Percentiles rank a stretch among this genome's conserved stretches.
phyloP scores from a whole-genome alignment of 2,888 invertebrate species.

The Caenorhabditis angaria region DNA sequence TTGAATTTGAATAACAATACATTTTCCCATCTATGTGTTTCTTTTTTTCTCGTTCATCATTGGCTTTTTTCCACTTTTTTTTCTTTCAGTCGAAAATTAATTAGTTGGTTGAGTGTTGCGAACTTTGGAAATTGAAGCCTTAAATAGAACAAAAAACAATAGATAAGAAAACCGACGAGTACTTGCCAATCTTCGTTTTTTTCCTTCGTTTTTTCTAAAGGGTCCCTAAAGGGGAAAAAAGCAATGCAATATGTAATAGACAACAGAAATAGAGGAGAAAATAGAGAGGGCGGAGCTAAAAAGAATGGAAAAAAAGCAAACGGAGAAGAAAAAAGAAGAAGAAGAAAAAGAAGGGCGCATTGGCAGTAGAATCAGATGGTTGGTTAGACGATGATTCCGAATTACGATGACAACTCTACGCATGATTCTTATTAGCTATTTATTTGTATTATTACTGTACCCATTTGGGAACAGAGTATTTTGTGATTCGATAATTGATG shows the following conservation, averaged over 20 bases:
- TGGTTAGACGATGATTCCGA: slow-evolving; percentile 3
- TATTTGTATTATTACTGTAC: slow-evolving; percentile 36
- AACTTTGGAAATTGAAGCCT: not conserved
- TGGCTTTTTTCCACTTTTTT: no score
- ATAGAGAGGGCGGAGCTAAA: slow-evolving; percentile 15
- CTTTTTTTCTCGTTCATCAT: no score
- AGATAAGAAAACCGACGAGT: not conserved
- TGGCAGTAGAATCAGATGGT: slow-evolving; percentile 1
- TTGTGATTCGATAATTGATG: no score
- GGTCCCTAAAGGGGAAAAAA: not conserved
- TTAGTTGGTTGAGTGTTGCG: not conserved
- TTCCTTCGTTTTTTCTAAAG: no score
- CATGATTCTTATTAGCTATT: slow-evolving; percentile 32
- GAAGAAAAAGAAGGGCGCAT: not conserved
- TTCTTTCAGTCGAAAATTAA: no score
- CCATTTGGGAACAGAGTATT: no score
- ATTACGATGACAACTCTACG: not conserved
- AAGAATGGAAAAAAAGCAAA: not conserved
- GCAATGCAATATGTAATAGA: no score
- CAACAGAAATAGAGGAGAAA: slow-evolving; percentile 10
- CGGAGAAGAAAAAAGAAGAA: not conserved
- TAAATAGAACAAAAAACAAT: not conserved
- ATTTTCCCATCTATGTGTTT: no score
- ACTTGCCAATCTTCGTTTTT: no score
- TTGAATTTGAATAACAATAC: no score